Base-by-base conservation (phyloP, 2,888 invertebrate species). In the Thalpophila matura region DNA sequence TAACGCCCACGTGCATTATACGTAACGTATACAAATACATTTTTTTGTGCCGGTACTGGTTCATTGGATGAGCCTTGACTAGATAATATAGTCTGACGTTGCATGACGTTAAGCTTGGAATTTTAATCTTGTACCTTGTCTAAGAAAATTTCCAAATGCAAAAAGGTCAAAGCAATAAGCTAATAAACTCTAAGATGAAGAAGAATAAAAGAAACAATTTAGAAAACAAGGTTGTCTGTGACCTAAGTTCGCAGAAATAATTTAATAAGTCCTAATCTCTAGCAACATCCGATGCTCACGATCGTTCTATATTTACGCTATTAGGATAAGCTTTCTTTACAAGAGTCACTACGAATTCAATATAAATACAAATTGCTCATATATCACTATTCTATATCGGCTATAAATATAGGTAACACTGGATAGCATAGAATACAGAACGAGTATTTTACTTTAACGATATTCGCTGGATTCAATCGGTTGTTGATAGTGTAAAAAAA, bases 201-300 rank as follows among this genome's bases (percentile, higher is more conserved):
- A 49, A 22, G 20, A 73, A 51, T 38, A 24, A 53, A 40, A 49
- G 20, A 54, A 70, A 66, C 16, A 65, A 54, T 51, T 10, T 38
- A 35, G 20, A 37, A 27, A 64, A 42, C 14, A 45, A 67, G 46
- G 35, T 42, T 43, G 45, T 26, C 50, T 20, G 24, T 27, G 29
- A 29, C 46, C 33, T 29, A 40, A 47, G 58, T 45, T 53, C 18
- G 46, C 38, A 40, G 43, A 61, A 64, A 51, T 63, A 58, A 66
- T 62, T 71, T 63, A 65, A 61, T 64, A 55, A 54, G 42, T 35
- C 27, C 49, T 81, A 76, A 81, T 74, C 78, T 72, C 65, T n/a
- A 38, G 42, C 54, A 31, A 62, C 60, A 50, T 53, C 42, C 49
- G 27, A 56, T 40, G 42, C 65, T 63, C 79, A 79, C 78, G 78